These are phyloP conservation scores for Dromococcyx pavoninus DNA, from an alignment of 2,797 vertebrate species.

Conservation along the genomic window DNA sequence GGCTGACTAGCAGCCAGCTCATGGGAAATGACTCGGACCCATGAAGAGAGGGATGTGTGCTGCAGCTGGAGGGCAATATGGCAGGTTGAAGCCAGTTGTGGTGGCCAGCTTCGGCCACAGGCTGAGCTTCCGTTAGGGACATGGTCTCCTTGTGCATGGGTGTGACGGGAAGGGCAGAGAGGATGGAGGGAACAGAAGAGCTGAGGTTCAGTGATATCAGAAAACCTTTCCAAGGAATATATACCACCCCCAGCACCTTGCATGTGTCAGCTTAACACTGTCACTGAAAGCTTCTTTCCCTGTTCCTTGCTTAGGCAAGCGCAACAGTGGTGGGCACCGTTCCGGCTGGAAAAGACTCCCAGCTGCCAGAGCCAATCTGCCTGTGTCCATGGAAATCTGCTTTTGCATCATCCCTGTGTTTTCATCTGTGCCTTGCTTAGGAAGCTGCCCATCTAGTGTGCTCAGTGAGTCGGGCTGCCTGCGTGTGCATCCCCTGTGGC, in stretches of 20 bases:
- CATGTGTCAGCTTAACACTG: background rate
- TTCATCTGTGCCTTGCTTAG: background rate
- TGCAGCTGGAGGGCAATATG: background rate
- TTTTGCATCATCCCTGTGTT: background rate
- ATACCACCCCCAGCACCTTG: background rate
- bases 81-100: background rate
- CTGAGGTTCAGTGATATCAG: accelerated
- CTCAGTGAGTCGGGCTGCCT: accelerated
- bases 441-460: accelerated
- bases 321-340: accelerated
- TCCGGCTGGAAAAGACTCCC: background rate
- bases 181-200: background rate
- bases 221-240: background rate
- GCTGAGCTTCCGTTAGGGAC: background rate
- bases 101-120: background rate
- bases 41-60: accelerated
- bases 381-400: background rate
- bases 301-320: accelerated
- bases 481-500: accelerated
- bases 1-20: background rate
- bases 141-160: background rate
- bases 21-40: background rate
- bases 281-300: background rate
- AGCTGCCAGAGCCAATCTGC: background rate
- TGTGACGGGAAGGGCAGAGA: background rate